Evolutionary conservation across 2,797 vertebrate genomes (phyloP).

Genomic region (Trachops cirrhosus): DNA sequence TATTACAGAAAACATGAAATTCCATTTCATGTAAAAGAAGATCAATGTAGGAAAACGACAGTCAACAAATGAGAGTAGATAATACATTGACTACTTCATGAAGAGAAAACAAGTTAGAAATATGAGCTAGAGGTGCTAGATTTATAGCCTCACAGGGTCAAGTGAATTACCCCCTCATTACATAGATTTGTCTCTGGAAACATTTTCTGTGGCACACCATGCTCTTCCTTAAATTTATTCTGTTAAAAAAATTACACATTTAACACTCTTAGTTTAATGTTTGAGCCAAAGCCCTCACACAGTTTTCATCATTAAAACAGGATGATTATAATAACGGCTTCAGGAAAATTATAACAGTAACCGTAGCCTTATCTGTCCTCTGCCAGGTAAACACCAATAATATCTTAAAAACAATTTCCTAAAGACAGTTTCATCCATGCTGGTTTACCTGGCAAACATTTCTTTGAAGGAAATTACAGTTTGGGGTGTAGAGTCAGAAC

Average conservation of each 20-base stretch:
- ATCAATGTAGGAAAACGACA: background rate
- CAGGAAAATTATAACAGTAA: background rate
- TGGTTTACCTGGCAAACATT: background rate
- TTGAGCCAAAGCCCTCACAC: background rate
- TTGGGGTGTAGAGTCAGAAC: background rate
- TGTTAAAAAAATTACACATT: background rate
- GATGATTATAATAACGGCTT: background rate
- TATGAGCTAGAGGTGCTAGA: background rate
- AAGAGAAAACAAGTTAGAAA: background rate
- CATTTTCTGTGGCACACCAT: background rate
- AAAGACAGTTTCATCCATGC: background rate
- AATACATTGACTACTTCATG: background rate
- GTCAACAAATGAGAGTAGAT: background rate
- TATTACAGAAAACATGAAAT: background rate
- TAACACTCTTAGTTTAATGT: background rate
- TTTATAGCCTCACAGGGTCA: background rate
- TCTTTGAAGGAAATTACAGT: slow-evolving; percentile 5
- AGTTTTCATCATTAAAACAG: background rate
- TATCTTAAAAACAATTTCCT: background rate
- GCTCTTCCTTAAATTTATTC: background rate
- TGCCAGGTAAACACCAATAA: background rate
- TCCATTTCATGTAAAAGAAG: background rate
- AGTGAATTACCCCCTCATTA: background rate
- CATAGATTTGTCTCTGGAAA: background rate
- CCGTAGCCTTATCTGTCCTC: background rate